Base-by-base conservation (phyloP, 2,113 vertebrate species). In the Ictidomys tridecemlineatus region DNA sequence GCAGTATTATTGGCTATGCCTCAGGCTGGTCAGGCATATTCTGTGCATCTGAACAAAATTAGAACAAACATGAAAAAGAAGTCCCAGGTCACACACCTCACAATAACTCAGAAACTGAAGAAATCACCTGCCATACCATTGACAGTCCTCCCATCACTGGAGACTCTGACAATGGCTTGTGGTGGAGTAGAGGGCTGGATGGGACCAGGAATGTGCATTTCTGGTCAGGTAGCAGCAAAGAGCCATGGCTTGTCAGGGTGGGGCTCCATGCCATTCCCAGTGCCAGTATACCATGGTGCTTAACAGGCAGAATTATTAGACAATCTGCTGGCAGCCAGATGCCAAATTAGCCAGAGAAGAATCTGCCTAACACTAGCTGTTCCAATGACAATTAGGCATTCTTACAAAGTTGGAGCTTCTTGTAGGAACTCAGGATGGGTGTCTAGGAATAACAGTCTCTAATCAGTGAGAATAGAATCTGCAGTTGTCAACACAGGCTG, bases 41-140 rank as follows among this genome's bases (percentile, higher is more conserved):
- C 72, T 58, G 26, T 63, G 10, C 0, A 0, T 2, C 53, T 42
- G 10, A 10, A 37, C 9, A 20, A 93, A 58, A 39, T 28, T 94
- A 32, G 79, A 26, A 45, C 45, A 45, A 45, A 45, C 8, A 45
- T 45, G 45, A 45, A 45, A 9, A 9, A 45, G 45, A 45, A 45
- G 45, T 45, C 32, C 26, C 39, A 67, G 65, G 26, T 32, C 24
- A 58, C 45, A 45, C 37, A 24, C 11, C 42, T 22, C 24, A 65
- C 61, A 93, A 51, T 26, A 56, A 58, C 48, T 1, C 0, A 5
- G 1, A 20, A 24, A 10, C 37, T 32, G 20, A 39, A 12, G 61
- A 67, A 82, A 13, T 1, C 6, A 0, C 26, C 20, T 51, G 37
- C 0, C 4, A 30, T 34, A 37, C 37, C 24, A 8, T 1, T 34